Conservation (phyloP, 2,888 invertebrate genomes). For the Dicycla oo region DNA sequence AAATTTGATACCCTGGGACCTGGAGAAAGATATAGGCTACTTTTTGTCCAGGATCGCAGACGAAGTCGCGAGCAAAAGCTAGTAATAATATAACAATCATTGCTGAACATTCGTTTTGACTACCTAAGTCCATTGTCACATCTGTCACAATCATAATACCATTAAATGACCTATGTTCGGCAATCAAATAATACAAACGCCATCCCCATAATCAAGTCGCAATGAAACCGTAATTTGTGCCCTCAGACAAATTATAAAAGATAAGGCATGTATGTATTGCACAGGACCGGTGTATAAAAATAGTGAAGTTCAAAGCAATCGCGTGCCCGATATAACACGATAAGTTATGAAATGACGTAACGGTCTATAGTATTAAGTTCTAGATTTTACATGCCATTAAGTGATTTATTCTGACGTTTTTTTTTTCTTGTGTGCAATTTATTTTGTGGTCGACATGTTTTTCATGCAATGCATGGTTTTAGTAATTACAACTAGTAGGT, state of each 20-base stretch:
- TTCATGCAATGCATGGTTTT: constrained; percentile 10
- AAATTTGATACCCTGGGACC: too few relatives aligned
- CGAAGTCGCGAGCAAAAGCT: too few relatives aligned
- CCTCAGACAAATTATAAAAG: constrained; percentile 35
- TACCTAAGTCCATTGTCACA: too few relatives aligned
- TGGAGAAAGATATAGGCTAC: too few relatives aligned
- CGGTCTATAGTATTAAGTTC: constrained; percentile 30
- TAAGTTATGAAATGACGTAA: constrained; percentile 44
- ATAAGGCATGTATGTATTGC: constrained; percentile 39
- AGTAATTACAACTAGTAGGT: background rate
- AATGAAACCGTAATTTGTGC: constrained; percentile 24
- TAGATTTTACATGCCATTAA: constrained; percentile 38
- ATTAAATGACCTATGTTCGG: background rate
- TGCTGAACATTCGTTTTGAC: too few relatives aligned
- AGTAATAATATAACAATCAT: too few relatives aligned
- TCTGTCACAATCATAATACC: too few relatives aligned
- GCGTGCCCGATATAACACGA: constrained; percentile 50
- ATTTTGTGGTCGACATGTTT: constrained; percentile 22
- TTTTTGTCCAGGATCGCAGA: too few relatives aligned
- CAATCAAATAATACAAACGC: constrained; percentile 11
- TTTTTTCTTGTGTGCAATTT: constrained; percentile 20
- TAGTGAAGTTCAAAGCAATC: constrained; percentile 32
- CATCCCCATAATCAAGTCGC: background rate
- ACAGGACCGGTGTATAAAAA: constrained; percentile 13
- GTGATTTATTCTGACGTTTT: constrained; percentile 37